Evolutionary conservation across 2,888 invertebrate genomes (phyloP).

Genomic region (Pammene fasciana): DNA sequence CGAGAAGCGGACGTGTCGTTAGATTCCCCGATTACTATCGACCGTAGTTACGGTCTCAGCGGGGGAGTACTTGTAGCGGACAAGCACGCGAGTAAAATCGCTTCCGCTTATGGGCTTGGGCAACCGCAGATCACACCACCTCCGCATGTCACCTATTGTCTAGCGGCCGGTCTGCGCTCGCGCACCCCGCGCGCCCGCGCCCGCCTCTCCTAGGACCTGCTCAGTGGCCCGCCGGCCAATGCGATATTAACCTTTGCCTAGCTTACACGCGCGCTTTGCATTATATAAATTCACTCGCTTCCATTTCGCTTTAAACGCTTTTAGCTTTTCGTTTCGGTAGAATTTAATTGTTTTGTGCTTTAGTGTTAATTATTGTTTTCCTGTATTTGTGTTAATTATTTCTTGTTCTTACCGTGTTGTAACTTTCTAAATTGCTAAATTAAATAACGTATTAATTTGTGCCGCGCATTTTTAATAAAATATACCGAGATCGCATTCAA

Average conservation of each 20-base stretch:
- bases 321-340: too few relatives aligned
- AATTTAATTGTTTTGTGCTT: too few relatives aligned
- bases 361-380: too few relatives aligned
- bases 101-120: slow-evolving; percentile 2
- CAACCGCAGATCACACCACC: slow-evolving; percentile 2
- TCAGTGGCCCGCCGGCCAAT: background rate
- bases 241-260: background rate
- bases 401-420: too few relatives aligned
- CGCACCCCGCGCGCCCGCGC: background rate
- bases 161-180: background rate
- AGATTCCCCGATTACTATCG: slow-evolving; percentile 17
- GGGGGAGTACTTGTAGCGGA: slow-evolving; percentile 18
- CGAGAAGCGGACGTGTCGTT: background rate
- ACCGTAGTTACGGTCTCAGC: slow-evolving; percentile 19
- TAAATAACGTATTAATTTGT: background rate
- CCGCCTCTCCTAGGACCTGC: background rate
- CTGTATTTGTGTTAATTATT: too few relatives aligned
- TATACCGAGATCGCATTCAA: too few relatives aligned
- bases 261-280: background rate
- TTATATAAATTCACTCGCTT: background rate
- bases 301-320: background rate
- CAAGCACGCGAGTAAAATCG: background rate
- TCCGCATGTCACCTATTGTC: background rate
- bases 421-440: too few relatives aligned
- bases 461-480: background rate